These are phyloP conservation scores for Anguilla megastoma DNA, from an alignment of 2,797 vertebrate genomes.

Conservation along the genomic window DNA sequence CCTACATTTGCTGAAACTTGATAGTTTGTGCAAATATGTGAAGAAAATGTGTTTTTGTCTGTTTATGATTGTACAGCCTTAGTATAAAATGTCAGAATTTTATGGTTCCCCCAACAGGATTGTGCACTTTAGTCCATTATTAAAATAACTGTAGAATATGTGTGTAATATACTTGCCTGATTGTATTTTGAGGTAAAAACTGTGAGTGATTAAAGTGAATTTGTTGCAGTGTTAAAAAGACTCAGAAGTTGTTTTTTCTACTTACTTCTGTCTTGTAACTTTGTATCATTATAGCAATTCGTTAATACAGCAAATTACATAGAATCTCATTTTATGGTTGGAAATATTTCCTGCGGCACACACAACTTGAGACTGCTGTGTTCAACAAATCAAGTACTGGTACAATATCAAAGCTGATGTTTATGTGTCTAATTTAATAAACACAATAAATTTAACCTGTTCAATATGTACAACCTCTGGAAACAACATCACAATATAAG, in stretches of 20 bases:
- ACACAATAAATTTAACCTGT: neutral
- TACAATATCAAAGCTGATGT: neutral
- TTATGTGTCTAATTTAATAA: neutral
- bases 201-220: conserved; percentile 3
- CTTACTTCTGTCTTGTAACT: neutral
- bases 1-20: neutral
- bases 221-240: neutral
- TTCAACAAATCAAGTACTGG: neutral
- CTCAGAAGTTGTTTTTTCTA: neutral
- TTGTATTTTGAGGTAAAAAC: conserved; percentile 11
- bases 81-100: neutral
- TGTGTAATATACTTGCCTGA: neutral
- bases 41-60: neutral
- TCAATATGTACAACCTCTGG: neutral
- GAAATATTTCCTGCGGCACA: neutral
- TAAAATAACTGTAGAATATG: neutral
- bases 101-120: neutral
- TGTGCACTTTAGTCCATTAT: neutral
- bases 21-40: neutral
- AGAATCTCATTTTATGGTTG: neutral
- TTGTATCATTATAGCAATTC: neutral
- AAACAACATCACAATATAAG: neutral
- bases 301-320: neutral
- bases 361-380: neutral
- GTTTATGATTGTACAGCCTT: neutral